Conservation (phyloP, 2,113 vertebrate genomes). For the Haplotaxodon microlepis region DNA sequence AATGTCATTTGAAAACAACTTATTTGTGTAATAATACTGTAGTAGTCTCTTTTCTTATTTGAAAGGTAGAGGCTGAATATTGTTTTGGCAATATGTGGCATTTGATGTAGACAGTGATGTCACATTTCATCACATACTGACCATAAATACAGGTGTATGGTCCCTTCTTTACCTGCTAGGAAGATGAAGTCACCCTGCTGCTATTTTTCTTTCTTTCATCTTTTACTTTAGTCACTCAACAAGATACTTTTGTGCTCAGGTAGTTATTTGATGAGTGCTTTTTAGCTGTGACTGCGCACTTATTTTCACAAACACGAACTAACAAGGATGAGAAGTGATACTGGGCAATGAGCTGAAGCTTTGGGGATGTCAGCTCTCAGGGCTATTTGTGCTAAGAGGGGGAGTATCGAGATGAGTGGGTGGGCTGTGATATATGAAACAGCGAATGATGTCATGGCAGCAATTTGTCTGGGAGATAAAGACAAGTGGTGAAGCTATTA, state of each 20-base stretch:
- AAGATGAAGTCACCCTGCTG: background rate
- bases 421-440: conserved; percentile 29
- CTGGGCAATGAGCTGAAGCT: conserved; percentile 9
- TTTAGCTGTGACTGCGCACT: background rate
- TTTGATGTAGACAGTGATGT: background rate
- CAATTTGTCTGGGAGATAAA: conserved; percentile 30
- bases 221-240: background rate
- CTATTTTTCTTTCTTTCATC: background rate
- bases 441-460: conserved; percentile 32
- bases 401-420: background rate
- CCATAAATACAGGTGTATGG: background rate
- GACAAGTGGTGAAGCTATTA: conserved; percentile 6
- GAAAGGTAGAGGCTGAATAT: background rate
- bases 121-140: background rate
- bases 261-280: background rate
- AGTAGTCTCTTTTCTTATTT: background rate
- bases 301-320: background rate
- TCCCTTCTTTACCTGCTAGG: background rate
- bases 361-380: background rate
- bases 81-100: background rate
- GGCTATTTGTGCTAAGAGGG: background rate
- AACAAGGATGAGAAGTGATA: background rate
- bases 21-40: background rate
- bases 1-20: background rate
- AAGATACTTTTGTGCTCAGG: background rate